A percentile compares a stretch with the other conserved stretches of the same genome.
These are phyloP conservation scores for Busseola fusca DNA, from an alignment of 2,888 invertebrate genomes.

Conservation along the genomic window DNA sequence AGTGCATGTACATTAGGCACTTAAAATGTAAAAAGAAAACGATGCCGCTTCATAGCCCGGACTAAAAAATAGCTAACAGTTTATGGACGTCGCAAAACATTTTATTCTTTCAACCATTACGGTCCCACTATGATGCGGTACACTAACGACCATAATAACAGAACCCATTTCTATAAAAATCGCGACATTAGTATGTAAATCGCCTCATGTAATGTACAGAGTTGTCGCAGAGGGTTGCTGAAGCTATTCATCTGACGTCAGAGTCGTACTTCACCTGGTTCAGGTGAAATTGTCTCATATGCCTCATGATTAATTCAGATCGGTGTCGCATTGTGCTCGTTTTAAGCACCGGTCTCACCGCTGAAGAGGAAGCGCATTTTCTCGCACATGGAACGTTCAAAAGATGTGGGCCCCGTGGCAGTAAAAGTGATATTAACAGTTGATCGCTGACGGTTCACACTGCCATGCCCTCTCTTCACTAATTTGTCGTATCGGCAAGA, in stretches of 20 bases:
- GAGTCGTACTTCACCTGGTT: conserved; percentile 50
- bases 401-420: neutral
- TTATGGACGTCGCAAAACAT: conserved; percentile 3
- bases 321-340: conserved; percentile 19
- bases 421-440: neutral
- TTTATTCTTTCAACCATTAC: conserved; percentile 11
- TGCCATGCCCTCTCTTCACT: neutral
- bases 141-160: conserved; percentile 31
- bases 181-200: conserved; percentile 40
- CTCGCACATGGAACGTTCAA: neutral
- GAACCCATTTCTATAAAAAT: conserved; percentile 24
- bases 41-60: neutral
- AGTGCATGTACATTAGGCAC: neutral
- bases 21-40: neutral
- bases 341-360: neutral
- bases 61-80: conserved; percentile 10
- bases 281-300: conserved; percentile 57
- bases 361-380: neutral
- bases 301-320: conserved; percentile 66
- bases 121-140: conserved; percentile 9
- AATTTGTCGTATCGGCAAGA: neutral
- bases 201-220: conserved; percentile 13
- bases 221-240: conserved; percentile 11
- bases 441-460: neutral
- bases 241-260: conserved; percentile 35